Conservation (phyloP, 2,888 invertebrate species). For the Aphodius sticticus region DNA sequence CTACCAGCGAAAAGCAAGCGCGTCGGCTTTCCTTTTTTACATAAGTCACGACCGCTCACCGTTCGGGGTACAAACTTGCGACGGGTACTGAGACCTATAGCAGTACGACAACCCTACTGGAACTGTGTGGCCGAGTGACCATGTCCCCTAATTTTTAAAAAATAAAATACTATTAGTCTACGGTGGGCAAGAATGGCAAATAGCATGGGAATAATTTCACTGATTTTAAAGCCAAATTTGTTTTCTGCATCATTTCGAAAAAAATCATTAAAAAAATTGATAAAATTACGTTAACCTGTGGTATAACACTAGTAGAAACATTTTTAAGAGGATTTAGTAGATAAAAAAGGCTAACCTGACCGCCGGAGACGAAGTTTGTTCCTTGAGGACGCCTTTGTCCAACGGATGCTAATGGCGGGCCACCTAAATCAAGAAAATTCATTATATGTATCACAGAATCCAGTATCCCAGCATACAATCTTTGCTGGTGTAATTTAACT, state of each 20-base stretch:
- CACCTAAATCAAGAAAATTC: conserved; percentile 22
- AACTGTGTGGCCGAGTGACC: conserved; percentile 37
- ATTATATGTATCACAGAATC: not conserved
- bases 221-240: too few relatives aligned
- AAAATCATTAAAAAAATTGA: too few relatives aligned
- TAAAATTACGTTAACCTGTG: conserved; percentile 26
- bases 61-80: conserved; percentile 31
- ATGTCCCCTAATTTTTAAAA: conserved; percentile 36
- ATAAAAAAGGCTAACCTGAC: conserved; percentile 27
- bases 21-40: conserved; percentile 22
- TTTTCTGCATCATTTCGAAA: too few relatives aligned
- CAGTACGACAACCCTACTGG: conserved; percentile 39
- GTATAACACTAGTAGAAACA: not conserved
- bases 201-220: too few relatives aligned
- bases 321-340: not conserved
- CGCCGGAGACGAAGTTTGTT: conserved; percentile 17
- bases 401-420: conserved; percentile 25
- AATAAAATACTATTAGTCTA: conserved; percentile 36
- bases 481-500: not conserved
- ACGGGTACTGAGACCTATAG: conserved; percentile 35
- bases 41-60: conserved; percentile 26
- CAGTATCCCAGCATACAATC: not conserved
- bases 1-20: conserved; percentile 5
- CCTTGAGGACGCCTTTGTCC: conserved; percentile 30
- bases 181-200: too few relatives aligned